phyloP scores from a whole-genome alignment of 2,113 vertebrate species.

The Trochalopteron elliotii region DNA sequence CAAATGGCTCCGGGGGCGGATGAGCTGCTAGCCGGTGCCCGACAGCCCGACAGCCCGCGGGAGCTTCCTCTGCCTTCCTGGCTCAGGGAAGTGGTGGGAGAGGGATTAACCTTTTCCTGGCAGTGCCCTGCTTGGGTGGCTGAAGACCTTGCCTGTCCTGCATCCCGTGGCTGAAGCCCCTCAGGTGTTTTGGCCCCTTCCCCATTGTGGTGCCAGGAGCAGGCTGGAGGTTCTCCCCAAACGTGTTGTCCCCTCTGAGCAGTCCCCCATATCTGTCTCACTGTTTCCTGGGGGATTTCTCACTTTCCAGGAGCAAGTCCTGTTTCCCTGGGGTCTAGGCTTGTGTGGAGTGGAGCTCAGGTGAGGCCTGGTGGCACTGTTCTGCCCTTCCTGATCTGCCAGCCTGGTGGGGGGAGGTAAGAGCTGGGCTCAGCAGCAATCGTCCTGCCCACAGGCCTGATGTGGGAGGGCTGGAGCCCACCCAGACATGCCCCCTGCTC shows the following conservation, averaged over 20 bases:
- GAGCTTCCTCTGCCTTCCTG: constrained; percentile 48
- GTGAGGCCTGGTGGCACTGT: accelerated
- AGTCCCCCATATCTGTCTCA: background rate
- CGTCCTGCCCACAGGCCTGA: accelerated
- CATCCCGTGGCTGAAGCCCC: background rate
- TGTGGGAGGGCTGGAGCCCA: background rate
- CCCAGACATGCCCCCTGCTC: too few relatives aligned
- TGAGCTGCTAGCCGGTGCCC: constrained; percentile 4
- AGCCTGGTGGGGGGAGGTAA: background rate
- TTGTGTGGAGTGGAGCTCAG: background rate
- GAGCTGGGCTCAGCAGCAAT: background rate
- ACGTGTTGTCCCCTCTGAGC: background rate
- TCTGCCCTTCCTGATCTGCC: background rate
- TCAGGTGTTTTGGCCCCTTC: accelerated
- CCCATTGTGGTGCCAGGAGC: accelerated
- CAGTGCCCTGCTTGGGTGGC: background rate
- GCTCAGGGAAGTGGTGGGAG: background rate
- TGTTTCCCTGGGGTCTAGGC: background rate
- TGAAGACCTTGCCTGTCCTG: background rate
- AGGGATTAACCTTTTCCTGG: constrained; percentile 40
- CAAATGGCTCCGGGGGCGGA: constrained; percentile 43
- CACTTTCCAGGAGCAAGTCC: background rate
- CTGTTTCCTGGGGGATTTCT: background rate
- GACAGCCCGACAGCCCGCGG: background rate
- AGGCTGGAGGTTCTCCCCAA: background rate